Evolutionary conservation across 2,113 vertebrate genomes (phyloP).

Genomic region (Ploceus nigricollis): DNA sequence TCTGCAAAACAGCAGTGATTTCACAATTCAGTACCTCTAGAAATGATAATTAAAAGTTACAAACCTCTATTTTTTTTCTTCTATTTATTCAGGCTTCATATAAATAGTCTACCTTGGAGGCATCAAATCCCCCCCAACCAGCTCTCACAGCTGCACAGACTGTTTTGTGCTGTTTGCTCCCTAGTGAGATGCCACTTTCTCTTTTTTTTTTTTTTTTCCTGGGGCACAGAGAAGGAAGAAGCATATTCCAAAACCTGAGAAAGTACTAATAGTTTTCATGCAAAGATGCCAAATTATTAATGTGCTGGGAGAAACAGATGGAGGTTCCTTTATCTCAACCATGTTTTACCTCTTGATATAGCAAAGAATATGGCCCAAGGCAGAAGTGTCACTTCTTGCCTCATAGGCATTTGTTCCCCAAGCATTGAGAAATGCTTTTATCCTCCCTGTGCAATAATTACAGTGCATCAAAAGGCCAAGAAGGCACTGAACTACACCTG

Average conservation of each 20-base stretch:
- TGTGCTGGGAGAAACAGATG: background rate
- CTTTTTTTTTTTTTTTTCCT: background rate
- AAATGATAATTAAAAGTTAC: background rate
- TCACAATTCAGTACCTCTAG: background rate
- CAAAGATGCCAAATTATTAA: background rate
- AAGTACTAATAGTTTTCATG: background rate
- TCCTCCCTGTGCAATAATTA: conserved; percentile 42
- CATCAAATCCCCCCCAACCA: background rate
- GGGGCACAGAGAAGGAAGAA: background rate
- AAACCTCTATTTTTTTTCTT: background rate
- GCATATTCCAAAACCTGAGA: background rate
- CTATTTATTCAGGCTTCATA: conserved; percentile 8
- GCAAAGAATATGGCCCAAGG: conserved; percentile 12
- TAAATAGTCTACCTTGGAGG: background rate
- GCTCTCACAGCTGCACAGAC: background rate
- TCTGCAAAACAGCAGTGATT: background rate
- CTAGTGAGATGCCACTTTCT: background rate
- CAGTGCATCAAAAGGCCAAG: conserved; percentile 41
- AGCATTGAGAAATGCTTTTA: conserved; percentile 41
- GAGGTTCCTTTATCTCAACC: background rate
- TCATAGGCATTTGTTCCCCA: conserved; percentile 5
- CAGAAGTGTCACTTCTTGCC: background rate
- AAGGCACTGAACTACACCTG: conserved; percentile 28
- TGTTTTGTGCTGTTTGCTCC: background rate
- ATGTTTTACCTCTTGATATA: background rate